Base-by-base conservation (phyloP, 2,888 invertebrate genomes). In the Ceriagrion tenellum region DNA sequence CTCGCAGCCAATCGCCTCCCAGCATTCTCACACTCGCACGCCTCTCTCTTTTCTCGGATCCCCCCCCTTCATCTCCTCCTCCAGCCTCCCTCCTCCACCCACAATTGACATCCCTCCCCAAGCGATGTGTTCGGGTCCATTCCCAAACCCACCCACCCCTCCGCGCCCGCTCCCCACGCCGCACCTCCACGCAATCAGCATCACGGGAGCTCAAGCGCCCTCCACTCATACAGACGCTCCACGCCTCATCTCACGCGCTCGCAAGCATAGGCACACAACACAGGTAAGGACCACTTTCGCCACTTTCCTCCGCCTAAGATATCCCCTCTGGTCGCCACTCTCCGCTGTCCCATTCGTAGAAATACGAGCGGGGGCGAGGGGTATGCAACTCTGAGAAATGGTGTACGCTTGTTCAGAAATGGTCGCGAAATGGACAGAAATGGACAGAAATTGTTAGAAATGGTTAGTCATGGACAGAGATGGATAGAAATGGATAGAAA, bases 171-270 rank as follows among this genome's bases (percentile, higher is more conserved):
- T 91, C 91, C 35, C 16, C 35, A 35, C n/a, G n/a, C n/a, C n/a
- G n/a, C n/a, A n/a, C 47, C 59, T 91, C 91, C 35, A 91, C 91
- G 63, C 91, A 91, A 91, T 91, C 91, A 59, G 63, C 91, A 63
- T 63, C 63, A 91, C 55, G 40, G 40, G 91, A 30, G 26, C 59
- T 47, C 18, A 3, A 40, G 90, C 18, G 63, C 40, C 55, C 40
- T 91, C 91, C 91, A 47, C 8, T 2, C 47, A 47, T 8, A 47
- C 47, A 47, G 8, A 18, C 91, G 40, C 63, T 63, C 59, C 59
- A 40, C 63, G 40, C 40, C 91, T 47, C 47, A 47, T 47, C n/a
- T 23, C 69, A n/a, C 69, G n/a, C 69, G 69, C 69, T n/a, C 69
- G 69, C 26, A 26, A 6, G 69, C 69, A 69, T 10, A 26, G 0